Percentiles rank a stretch among this genome's conserved stretches.
Conservation (phyloP, 2,888 invertebrate genomes). For the Conops quadrifasciatus region DNA sequence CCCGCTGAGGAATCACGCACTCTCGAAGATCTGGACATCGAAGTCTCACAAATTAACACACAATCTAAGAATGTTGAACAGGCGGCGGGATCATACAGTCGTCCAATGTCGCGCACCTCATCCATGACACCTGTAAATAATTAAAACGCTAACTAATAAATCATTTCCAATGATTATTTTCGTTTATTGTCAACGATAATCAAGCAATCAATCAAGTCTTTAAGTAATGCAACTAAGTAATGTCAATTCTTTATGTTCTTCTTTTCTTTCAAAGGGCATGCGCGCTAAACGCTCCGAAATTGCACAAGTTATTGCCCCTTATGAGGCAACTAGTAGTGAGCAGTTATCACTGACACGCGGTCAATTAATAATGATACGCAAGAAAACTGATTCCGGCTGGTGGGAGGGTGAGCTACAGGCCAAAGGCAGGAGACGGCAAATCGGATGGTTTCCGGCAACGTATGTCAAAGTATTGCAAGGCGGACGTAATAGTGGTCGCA, state of each 20-base stretch:
- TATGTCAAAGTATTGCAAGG: conserved; percentile 87
- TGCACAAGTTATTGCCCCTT: conserved; percentile 92
- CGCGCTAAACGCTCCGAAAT: conserved; percentile 86
- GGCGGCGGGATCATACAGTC: conserved; percentile 63
- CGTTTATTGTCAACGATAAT: too few relatives aligned
- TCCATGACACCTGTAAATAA: conserved; percentile 66
- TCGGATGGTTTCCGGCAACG: conserved; percentile 99
- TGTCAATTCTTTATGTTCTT: conserved; percentile 10
- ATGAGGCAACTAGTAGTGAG: conserved; percentile 89
- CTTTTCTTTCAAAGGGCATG: conserved; percentile 65
- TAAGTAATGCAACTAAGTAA: too few relatives aligned
- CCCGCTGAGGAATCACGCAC: conserved; percentile 57
- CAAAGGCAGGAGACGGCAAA: conserved; percentile 86
- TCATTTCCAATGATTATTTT: conserved; percentile 26
- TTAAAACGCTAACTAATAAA: conserved; percentile 7
- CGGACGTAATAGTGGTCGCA: conserved; percentile 76
- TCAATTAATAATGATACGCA: conserved; percentile 93
- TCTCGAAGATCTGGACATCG: conserved; percentile 65
- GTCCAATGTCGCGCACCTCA: conserved; percentile 66
- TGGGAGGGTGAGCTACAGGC: conserved; percentile 99
- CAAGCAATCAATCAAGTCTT: too few relatives aligned
- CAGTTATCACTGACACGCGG: conserved; percentile 91
- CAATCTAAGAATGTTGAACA: conserved; percentile 62
- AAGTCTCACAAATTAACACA: conserved; percentile 66
- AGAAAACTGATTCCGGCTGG: conserved; percentile 97